Percentiles rank a stretch among this genome's conserved stretches.
These are phyloP conservation scores for Scleropages formosus DNA, from an alignment of 2,797 vertebrate genomes.

Conservation along the genomic window DNA sequence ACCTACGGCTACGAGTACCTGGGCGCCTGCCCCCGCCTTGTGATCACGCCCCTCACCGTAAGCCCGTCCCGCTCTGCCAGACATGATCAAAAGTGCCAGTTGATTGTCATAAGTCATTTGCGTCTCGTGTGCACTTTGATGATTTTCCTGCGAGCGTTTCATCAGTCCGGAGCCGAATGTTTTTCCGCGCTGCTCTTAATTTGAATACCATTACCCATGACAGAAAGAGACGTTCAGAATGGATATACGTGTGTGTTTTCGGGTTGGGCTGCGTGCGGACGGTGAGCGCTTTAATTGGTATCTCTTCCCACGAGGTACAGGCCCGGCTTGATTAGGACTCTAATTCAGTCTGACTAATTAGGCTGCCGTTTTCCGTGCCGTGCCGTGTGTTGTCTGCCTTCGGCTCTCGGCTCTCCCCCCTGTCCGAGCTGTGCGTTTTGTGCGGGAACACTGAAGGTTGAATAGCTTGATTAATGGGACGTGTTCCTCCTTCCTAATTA, in stretches of 20 bases:
- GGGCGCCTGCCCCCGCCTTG: constrained; percentile 81
- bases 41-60: constrained; percentile 87
- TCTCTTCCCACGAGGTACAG: neutral
- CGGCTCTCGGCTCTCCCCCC: neutral
- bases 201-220: too few species aligned
- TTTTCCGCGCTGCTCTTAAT: too few species aligned
- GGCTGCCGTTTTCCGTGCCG: neutral
- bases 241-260: constrained; percentile 14
- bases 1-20: constrained; percentile 84
- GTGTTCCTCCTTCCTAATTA: neutral
- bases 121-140: too few species aligned
- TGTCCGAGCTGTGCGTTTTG: neutral
- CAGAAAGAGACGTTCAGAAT: too few species aligned
- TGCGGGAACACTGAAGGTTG: neutral
- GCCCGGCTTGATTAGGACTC: neutral
- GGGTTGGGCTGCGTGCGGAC: neutral
- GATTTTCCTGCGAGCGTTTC: too few species aligned
- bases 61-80: constrained; percentile 28
- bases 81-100: too few species aligned
- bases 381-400: neutral
- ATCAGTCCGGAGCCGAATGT: too few species aligned
- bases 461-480: neutral
- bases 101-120: too few species aligned
- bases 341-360: neutral
- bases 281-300: neutral